phyloP scores from a whole-genome alignment of 2,888 invertebrate genomes.

The Luffia ferchaultella region DNA sequence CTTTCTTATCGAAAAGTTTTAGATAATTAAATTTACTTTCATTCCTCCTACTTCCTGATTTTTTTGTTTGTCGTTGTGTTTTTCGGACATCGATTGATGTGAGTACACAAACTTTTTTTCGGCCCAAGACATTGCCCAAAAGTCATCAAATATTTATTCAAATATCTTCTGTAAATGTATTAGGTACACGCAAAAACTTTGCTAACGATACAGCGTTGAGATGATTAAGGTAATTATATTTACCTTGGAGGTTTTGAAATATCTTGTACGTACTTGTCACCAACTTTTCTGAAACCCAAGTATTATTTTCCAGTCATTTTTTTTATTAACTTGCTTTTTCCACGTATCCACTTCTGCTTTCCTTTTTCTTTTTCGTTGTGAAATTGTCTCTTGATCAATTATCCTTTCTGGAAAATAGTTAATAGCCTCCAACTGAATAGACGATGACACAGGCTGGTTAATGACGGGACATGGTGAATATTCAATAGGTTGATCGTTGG shows the following conservation, averaged over 20 bases:
- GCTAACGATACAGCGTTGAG: slow-evolving; percentile 10
- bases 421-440: slow-evolving; percentile 6
- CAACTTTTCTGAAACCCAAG: slow-evolving; percentile 9
- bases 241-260: slow-evolving; percentile 10
- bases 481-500: slow-evolving; percentile 8
- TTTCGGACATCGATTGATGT: slow-evolving; percentile 9
- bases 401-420: slow-evolving; percentile 7
- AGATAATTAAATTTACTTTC: slow-evolving; percentile 8
- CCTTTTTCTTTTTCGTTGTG: slow-evolving; percentile 6
- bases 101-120: slow-evolving; percentile 10
- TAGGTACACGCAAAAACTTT: slow-evolving; percentile 11
- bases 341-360: neutral
- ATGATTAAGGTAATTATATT: slow-evolving; percentile 8
- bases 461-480: neutral
- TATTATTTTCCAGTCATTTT: slow-evolving; percentile 1
- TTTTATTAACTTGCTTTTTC: slow-evolving; percentile 9
- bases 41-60: slow-evolving; percentile 5
- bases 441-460: neutral
- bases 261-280: slow-evolving; percentile 11
- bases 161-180: slow-evolving; percentile 10
- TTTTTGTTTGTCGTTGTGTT: slow-evolving; percentile 9
- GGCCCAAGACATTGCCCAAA: slow-evolving; percentile 11
- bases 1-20: slow-evolving; percentile 1
- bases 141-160: slow-evolving; percentile 12
- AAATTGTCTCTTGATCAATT: slow-evolving; percentile 7